phyloP scores from a whole-genome alignment of 2,888 invertebrate genomes.

The Teleiodes luculella region DNA sequence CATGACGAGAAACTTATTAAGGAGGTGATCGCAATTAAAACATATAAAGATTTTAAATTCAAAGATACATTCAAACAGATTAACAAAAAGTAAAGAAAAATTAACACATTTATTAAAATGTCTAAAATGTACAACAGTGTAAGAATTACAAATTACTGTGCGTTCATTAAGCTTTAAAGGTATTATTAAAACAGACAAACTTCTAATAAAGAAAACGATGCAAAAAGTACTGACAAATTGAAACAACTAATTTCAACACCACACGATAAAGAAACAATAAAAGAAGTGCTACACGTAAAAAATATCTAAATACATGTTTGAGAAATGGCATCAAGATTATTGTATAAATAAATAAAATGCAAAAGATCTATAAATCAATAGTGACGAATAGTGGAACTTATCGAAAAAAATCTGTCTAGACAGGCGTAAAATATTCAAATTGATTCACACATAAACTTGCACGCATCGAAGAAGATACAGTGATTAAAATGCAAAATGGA shows the following conservation, averaged over 20 bases:
- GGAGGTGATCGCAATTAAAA: conserved; percentile 20
- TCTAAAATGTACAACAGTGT: conserved; percentile 36
- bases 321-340: conserved; percentile 12
- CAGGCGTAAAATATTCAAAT: conserved; percentile 46
- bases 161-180: conserved; percentile 49
- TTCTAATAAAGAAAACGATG: conserved; percentile 39
- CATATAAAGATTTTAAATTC: conserved; percentile 3
- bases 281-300: conserved; percentile 29
- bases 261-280: conserved; percentile 32
- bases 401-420: conserved; percentile 31
- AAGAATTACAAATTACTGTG: conserved; percentile 55
- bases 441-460: conserved; percentile 32
- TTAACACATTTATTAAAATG: conserved; percentile 32
- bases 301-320: not conserved
- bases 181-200: conserved; percentile 51
- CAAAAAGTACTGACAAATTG: conserved; percentile 68
- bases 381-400: conserved; percentile 38
- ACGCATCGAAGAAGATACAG: not conserved
- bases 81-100: conserved; percentile 31
- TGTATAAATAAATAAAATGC: conserved; percentile 18
- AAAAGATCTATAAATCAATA: conserved; percentile 41
- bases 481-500: conserved; percentile 16
- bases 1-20: conserved; percentile 42
- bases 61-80: not conserved
- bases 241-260: conserved; percentile 51